A percentile compares a stretch with the other conserved stretches of the same genome.
phyloP scores from a whole-genome alignment of 1,140 invertebrate genomes.

The Diorhabda sublineata region DNA sequence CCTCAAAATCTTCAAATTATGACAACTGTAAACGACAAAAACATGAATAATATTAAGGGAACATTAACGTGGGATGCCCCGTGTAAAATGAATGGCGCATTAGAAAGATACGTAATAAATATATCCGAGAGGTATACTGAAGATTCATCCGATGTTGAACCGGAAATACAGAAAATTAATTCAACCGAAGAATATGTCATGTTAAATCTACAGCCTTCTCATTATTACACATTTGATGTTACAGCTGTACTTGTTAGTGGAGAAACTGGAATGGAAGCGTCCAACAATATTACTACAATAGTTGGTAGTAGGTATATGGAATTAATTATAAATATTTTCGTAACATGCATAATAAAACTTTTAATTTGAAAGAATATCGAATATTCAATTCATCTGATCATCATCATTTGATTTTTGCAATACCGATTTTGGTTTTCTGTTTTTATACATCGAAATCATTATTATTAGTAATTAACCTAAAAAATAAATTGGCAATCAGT shows the following conservation, averaged over 20 bases:
- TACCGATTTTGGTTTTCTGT: no score
- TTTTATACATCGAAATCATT: no score
- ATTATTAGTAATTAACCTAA: no score
- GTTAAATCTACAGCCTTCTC: background rate
- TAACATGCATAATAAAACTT: no score
- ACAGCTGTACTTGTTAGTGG: conserved; percentile 1
- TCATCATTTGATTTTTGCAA: no score
- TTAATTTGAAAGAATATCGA: no score
- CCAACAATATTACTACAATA: background rate
- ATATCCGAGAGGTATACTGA: conserved; percentile 8
- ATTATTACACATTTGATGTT: background rate
- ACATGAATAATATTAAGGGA: background rate
- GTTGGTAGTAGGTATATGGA: conserved; percentile 10
- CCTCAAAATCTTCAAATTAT: conserved; percentile 12
- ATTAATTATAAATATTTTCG: no score
- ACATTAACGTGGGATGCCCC: conserved; percentile 18
- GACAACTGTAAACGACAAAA: background rate
- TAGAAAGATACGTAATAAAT: conserved; percentile 11
- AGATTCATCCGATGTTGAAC: background rate
- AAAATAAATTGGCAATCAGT: no score
- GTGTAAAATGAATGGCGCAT: conserved; percentile 25
- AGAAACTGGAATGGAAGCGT: background rate
- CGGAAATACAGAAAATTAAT: background rate
- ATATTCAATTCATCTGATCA: no score
- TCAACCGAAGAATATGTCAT: background rate